Percentiles rank a stretch among this genome's conserved stretches.
Conservation (phyloP, 1,140 invertebrate genomes). For the Planococcus citri region DNA sequence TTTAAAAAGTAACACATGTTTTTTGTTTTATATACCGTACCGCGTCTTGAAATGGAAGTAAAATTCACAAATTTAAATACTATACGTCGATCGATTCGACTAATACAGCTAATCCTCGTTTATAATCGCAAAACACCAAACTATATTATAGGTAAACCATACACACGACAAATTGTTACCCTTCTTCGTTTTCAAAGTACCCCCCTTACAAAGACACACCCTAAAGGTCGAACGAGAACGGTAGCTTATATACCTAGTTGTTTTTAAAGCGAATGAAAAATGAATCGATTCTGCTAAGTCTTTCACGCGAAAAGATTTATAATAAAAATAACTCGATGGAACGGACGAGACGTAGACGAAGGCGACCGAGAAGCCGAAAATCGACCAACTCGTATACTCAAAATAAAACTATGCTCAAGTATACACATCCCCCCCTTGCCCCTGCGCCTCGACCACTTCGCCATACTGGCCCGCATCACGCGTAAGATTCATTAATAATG, state of each 20-base stretch:
- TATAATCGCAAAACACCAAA: too few species aligned
- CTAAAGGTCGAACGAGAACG: background rate
- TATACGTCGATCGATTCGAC: too few species aligned
- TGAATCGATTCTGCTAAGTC: conserved; percentile 17
- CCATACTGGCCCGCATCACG: background rate
- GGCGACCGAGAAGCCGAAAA: background rate
- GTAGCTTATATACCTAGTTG: background rate
- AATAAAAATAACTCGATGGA: background rate
- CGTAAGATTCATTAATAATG: conserved; percentile 19
- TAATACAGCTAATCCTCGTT: too few species aligned
- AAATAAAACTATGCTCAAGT: background rate
- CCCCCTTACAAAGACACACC: conserved; percentile 6
- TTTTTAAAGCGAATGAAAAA: conserved; percentile 13
- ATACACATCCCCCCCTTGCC: background rate
- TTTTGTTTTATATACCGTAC: too few species aligned
- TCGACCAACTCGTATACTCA: background rate
- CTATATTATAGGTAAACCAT: too few species aligned
- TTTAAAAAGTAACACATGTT: too few species aligned
- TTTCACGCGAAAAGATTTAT: conserved; percentile 16
- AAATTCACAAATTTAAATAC: too few species aligned
- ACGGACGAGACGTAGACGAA: too few species aligned
- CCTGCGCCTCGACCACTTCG: background rate
- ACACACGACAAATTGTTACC: too few species aligned
- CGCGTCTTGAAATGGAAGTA: too few species aligned
- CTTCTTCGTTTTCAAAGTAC: background rate